Percentiles rank a stretch among this genome's conserved stretches.
Evolutionary conservation across 53 echinoderm and acorn worm species (phyloP).

Genomic region (Patiria pectinifera): DNA sequence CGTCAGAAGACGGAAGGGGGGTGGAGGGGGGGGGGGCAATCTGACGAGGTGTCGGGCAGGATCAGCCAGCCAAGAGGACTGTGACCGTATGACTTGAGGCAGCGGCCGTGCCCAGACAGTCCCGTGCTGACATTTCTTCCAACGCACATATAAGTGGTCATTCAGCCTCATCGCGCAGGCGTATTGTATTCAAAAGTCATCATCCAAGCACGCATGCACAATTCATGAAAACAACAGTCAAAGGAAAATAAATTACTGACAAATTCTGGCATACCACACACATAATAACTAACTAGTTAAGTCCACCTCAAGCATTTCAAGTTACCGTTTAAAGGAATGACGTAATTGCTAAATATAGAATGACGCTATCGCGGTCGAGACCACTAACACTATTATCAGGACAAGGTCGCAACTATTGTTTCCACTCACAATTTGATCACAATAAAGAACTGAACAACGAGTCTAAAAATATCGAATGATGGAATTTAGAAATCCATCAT

Average conservation of each 20-base stretch:
- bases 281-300: not conserved
- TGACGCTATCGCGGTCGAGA: not conserved
- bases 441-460: no score
- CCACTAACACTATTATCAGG: not conserved
- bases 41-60: not conserved
- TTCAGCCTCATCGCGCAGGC: not conserved
- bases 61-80: not conserved
- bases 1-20: not conserved
- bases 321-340: not conserved
- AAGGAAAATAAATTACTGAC: no score
- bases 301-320: not conserved
- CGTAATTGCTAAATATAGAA: conserved; percentile 1
- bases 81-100: not conserved
- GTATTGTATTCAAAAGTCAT: not conserved
- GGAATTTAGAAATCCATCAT: no score
- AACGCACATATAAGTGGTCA: not conserved
- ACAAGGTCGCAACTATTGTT: not conserved
- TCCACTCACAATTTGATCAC: no score
- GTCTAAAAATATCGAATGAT: no score
- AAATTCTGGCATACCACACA: no score
- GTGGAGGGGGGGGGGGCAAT: not conserved
- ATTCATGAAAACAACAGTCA: not conserved
- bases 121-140: not conserved
- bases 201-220: not conserved
- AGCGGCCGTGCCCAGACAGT: not conserved